A percentile compares a stretch with the other conserved stretches of the same genome.
phyloP scores from a whole-genome alignment of 2,797 vertebrate species.

The Periparus ater region DNA sequence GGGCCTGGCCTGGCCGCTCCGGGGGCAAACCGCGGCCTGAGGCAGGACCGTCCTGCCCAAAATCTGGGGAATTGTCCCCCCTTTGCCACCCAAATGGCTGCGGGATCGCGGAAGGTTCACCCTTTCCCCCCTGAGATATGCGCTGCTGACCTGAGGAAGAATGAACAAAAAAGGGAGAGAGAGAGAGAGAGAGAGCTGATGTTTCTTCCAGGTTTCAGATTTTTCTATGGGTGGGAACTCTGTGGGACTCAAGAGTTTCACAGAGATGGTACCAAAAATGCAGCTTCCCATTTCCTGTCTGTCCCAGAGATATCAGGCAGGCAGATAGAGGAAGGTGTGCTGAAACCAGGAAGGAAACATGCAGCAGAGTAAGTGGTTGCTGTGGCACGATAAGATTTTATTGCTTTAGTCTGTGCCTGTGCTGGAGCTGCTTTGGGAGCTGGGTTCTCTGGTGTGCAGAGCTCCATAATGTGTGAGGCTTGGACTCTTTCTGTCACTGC shows the following conservation, averaged over 20 bases:
- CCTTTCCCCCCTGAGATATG: not conserved
- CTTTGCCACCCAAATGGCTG: not conserved
- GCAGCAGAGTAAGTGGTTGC: not conserved
- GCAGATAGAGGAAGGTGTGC: not conserved
- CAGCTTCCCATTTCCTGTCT: not conserved
- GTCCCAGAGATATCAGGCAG: not conserved
- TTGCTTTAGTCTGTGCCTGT: not conserved
- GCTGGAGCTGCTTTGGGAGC: not conserved
- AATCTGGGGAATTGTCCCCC: not conserved
- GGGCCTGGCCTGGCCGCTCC: not conserved
- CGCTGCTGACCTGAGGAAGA: not conserved
- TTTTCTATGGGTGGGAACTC: not conserved
- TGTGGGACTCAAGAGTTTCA: not conserved
- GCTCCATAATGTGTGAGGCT: not conserved
- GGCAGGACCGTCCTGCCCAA: not conserved
- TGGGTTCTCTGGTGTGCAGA: not conserved
- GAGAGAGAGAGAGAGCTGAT: not conserved
- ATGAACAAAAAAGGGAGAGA: not conserved
- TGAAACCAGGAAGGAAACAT: not conserved
- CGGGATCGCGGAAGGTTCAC: not conserved
- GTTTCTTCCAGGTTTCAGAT: not conserved
- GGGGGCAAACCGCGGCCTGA: not conserved
- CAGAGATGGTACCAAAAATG: not conserved
- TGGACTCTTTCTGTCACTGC: not conserved
- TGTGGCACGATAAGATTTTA: not conserved